Evolutionary conservation across 37 sponge, comb jelly and placozoan genomes (phyloP).

Genomic region (Ianthella basta): DNA sequence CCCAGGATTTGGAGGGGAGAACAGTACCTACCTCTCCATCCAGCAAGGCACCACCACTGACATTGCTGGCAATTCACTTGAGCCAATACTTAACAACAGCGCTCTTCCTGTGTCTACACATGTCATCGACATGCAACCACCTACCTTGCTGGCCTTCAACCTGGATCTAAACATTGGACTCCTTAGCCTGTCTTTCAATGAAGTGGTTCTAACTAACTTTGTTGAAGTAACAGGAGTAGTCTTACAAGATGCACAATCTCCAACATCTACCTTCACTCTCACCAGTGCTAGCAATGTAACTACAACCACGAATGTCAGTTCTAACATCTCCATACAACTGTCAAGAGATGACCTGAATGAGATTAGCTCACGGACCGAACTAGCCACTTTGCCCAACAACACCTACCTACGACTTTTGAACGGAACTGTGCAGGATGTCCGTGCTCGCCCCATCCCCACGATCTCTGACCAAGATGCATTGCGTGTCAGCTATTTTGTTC

Average conservation of each 20-base stretch:
- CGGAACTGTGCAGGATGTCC: constrained; percentile 65
- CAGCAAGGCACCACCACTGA: constrained; percentile 60
- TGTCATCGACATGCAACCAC: constrained; percentile 72
- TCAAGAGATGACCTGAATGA: constrained; percentile 61
- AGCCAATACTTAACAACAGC: constrained; percentile 26
- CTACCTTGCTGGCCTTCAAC: constrained; percentile 52
- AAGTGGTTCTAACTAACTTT: constrained; percentile 59
- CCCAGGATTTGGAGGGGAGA: constrained; percentile 46
- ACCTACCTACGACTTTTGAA: constrained; percentile 48
- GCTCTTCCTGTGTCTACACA: constrained; percentile 47
- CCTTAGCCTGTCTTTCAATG: constrained; percentile 75
- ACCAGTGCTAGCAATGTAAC: constrained; percentile 11
- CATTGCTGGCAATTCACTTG: constrained; percentile 53
- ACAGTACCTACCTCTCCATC: constrained; percentile 64
- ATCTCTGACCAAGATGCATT: constrained; percentile 42
- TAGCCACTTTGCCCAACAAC: constrained; percentile 33
- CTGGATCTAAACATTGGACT: constrained; percentile 80
- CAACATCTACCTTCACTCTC: constrained; percentile 27
- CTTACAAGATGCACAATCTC: constrained; percentile 30
- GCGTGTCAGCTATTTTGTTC: constrained; percentile 38
- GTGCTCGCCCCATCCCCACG: constrained; percentile 21
- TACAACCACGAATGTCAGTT: constrained; percentile 16
- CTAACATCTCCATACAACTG: constrained; percentile 58
- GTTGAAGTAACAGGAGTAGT: constrained; percentile 54
- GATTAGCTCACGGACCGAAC: constrained; percentile 47